A percentile compares a stretch with the other conserved stretches of the same genome.
Evolutionary conservation across 1,140 invertebrate genomes (phyloP).

Genomic region (Lordiphosa stackelbergi): DNA sequence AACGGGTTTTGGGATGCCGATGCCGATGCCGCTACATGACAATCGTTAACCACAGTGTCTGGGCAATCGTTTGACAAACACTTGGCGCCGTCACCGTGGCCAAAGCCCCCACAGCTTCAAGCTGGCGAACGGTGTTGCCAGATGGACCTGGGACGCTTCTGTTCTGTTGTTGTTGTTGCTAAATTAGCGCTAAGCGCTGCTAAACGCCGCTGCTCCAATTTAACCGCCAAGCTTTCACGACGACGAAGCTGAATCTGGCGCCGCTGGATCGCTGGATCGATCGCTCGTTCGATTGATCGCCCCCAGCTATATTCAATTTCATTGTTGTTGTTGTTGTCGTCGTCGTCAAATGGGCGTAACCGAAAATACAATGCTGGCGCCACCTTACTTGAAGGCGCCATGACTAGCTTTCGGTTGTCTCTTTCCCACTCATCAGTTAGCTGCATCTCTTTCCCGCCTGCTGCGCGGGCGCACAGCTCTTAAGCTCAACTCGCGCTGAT

Average conservation of each 20-base stretch:
- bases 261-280: slow-evolving; percentile 23
- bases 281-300: slow-evolving; percentile 35
- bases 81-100: slow-evolving; percentile 58
- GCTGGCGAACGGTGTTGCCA: slow-evolving; percentile 33
- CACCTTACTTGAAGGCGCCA: slow-evolving; percentile 68
- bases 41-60: slow-evolving; percentile 58
- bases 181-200: slow-evolving; percentile 71
- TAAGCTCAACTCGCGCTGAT: slow-evolving; percentile 28
- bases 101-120: not conserved
- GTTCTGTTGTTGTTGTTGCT: slow-evolving; percentile 28
- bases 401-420: slow-evolving; percentile 20
- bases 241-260: slow-evolving; percentile 13
- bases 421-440: slow-evolving; percentile 12
- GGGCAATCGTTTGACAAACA: slow-evolving; percentile 71
- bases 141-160: not conserved
- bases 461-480: slow-evolving; percentile 31
- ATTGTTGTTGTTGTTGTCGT: slow-evolving; percentile 32
- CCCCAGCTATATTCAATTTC: slow-evolving; percentile 38
- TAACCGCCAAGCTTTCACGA: slow-evolving; percentile 55
- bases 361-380: slow-evolving; percentile 66
- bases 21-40: slow-evolving; percentile 38
- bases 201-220: slow-evolving; percentile 70
- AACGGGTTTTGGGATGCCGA: slow-evolving; percentile 56
- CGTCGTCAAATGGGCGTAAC: slow-evolving; percentile 70
- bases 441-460: slow-evolving; percentile 28